Conservation (phyloP, 1,140 invertebrate species). For the Metopolophium dirhodum region DNA sequence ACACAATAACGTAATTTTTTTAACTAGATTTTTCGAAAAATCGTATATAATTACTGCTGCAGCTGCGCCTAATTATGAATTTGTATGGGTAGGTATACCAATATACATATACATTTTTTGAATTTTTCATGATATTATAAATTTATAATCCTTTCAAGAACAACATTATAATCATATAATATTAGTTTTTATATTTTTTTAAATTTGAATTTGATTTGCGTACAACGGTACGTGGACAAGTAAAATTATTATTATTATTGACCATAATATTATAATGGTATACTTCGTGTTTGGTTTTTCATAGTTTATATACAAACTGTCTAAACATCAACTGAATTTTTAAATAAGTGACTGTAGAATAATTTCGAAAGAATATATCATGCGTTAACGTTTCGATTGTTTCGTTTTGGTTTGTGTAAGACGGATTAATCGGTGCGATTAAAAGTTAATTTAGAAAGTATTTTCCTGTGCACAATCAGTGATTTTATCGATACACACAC, state of each 20-base stretch:
- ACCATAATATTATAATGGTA: not conserved
- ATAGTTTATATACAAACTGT: not conserved
- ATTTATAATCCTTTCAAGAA: not conserved
- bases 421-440: not conserved
- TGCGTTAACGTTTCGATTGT: not conserved
- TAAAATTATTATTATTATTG: too few species aligned
- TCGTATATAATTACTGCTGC: not conserved
- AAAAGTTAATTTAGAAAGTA: slow-evolving; percentile 10
- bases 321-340: not conserved
- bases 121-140: not conserved
- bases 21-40: not conserved
- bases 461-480: not conserved
- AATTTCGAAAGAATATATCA: not conserved
- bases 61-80: not conserved
- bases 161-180: not conserved
- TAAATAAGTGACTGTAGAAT: not conserved
- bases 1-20: not conserved
- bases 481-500: not conserved
- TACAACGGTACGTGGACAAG: not conserved
- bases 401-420: not conserved
- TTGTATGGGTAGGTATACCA: too few species aligned
- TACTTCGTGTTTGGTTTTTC: not conserved
- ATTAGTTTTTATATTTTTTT: not conserved
- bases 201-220: not conserved
- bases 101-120: not conserved